Conservation (phyloP, 2,888 invertebrate species). For the Galeopsomyia nigrocyanea region DNA sequence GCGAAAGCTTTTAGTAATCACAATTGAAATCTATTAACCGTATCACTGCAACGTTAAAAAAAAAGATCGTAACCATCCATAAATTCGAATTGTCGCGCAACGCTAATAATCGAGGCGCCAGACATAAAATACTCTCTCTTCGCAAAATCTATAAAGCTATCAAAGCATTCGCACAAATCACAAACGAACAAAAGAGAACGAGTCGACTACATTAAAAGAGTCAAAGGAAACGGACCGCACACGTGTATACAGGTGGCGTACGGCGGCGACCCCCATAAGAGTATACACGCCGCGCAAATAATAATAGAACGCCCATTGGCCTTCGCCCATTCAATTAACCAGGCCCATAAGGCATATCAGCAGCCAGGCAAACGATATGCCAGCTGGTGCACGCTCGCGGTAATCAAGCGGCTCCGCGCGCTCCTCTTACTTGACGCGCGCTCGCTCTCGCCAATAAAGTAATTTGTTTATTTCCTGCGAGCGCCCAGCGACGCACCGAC, state of each 20-base stretch:
- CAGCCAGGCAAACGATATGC: background rate
- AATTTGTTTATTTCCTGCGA: conserved; percentile 36
- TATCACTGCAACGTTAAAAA: too few relatives aligned
- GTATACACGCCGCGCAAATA: background rate
- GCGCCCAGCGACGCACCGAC: conserved; percentile 11
- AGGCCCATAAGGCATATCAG: background rate
- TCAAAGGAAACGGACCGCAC: background rate
- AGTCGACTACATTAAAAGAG: background rate
- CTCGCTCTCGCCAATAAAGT: conserved; percentile 29
- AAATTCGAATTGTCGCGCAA: too few relatives aligned
- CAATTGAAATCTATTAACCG: too few relatives aligned
- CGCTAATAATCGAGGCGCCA: too few relatives aligned
- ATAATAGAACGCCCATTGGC: conserved; percentile 32
- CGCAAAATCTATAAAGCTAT: too few relatives aligned
- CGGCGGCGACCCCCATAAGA: background rate
- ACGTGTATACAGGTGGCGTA: conserved; percentile 3
- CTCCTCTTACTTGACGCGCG: conserved; percentile 5
- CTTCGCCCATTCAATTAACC: conserved; percentile 24
- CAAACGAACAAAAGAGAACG: background rate
- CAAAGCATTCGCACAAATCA: background rate
- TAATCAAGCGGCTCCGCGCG: conserved; percentile 9
- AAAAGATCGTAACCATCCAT: too few relatives aligned
- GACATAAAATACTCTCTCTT: too few relatives aligned
- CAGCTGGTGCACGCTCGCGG: conserved; percentile 14
- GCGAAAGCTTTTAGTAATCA: too few relatives aligned